Evolutionary conservation across 64 coral and sea anemone species (phyloP), one percentile per base, ranked within the genome.

Genomic region (Orbicella faveolata): DNA sequence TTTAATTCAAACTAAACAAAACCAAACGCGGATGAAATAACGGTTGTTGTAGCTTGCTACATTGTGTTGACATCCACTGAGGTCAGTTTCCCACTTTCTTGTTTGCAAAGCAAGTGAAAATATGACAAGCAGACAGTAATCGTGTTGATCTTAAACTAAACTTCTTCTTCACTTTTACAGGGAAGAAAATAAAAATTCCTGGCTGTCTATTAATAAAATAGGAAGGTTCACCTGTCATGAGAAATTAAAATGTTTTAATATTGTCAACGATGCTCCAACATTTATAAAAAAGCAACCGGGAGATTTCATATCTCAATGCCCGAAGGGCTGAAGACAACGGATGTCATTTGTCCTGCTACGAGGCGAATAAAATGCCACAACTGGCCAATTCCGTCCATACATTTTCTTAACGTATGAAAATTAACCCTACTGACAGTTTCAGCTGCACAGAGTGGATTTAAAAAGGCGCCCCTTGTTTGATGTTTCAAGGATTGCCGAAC

Each of bases 401-500:
- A 65, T 81, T 85, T 85, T 4, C 64, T 44, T 33, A 72, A 41
- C 63, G 21, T 48, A 52, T 72, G 14, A 85, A 85, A 72, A 85
- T 51, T 68, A 17, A 37, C 64, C 25, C 82, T 72, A 15, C 15
- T 34, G 12, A 72, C 14, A 63, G 20, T 16, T 51, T 51, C 82
- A 85, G 35, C 82, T 85, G 82, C 65, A 21, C 37, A 11, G 64
- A 23, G 39, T 4, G 36, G 20, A 39, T 66, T 21, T 52, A 53
- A 73, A 36, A 84, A 59, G 55, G n/a, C 65, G 64, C 64, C 21
- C 0, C 21, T 19, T 21, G 65, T 30, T 72, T 85, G 65, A 85
- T 72, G 64, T 85, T 85, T 72, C n/a, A 85, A 52, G 61, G 66
- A 68, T n/a, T 26, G 3, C 64, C 82, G 37, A 85, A 85, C 82